Conservation (phyloP, 2,797 vertebrate species). For the Ceryle rudis region DNA sequence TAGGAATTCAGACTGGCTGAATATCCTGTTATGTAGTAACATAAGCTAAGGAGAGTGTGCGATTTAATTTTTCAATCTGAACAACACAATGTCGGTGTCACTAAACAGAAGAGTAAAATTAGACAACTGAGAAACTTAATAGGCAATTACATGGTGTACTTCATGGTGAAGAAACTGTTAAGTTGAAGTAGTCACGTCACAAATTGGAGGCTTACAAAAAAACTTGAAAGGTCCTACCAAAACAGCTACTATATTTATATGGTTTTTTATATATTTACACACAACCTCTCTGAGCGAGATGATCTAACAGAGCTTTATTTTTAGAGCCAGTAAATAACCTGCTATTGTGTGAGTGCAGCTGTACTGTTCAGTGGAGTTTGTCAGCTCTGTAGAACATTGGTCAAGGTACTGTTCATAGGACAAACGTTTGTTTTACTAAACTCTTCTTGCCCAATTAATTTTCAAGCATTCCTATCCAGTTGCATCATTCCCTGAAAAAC, state of each 20-base stretch:
- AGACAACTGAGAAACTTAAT: not conserved
- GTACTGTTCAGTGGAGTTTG: not conserved
- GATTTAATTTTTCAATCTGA: not conserved
- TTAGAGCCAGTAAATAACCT: not conserved
- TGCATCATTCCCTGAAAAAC: not conserved
- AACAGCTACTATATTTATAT: not conserved
- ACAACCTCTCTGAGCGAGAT: not conserved
- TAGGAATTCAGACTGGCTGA: not conserved
- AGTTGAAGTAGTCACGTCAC: too few species aligned
- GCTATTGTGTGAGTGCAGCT: not conserved
- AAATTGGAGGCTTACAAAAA: not conserved
- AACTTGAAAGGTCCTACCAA: not conserved
- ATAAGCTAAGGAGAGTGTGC: not conserved
- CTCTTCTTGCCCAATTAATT: not conserved
- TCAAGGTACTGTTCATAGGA: not conserved
- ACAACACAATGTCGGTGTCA: not conserved
- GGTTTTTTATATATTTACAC: not conserved
- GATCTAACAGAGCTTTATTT: not conserved
- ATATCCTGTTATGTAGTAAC: not conserved
- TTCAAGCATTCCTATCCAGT: not conserved
- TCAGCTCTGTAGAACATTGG: not conserved
- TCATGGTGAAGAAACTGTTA: not conserved
- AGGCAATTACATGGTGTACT: not conserved
- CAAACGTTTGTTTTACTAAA: not conserved
- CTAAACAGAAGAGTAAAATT: not conserved